Percentiles rank a stretch among this genome's conserved stretches.
Evolutionary conservation across 2,797 vertebrate species (phyloP).

Genomic region (Sparus aurata): DNA sequence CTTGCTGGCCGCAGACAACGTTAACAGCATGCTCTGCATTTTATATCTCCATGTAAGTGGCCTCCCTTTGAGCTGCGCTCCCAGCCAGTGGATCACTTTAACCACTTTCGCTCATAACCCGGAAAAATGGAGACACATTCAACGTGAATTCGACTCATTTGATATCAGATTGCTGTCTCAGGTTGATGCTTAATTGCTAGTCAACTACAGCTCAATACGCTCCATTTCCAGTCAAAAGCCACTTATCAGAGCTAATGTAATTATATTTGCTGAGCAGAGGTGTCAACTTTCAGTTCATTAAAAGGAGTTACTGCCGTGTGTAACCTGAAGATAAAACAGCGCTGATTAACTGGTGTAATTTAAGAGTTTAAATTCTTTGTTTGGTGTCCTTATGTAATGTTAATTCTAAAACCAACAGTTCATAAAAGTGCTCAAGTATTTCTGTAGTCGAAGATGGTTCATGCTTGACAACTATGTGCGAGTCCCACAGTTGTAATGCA

Average conservation of each 20-base stretch:
- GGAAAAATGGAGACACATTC: slow-evolving; percentile 5
- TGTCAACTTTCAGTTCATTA: slow-evolving; percentile 12
- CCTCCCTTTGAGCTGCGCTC: slow-evolving; percentile 1
- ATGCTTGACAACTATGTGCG: not conserved
- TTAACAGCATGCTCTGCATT: slow-evolving; percentile 12
- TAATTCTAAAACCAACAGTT: slow-evolving; percentile 2
- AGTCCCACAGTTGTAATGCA: not conserved
- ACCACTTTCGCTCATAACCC: not conserved
- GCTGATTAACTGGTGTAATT: not conserved
- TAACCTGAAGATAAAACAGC: not conserved
- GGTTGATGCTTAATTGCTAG: not conserved
- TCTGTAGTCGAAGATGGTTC: not conserved
- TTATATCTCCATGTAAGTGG: not conserved
- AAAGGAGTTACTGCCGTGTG: not conserved
- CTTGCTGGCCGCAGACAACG: not conserved
- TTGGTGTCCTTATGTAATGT: not conserved
- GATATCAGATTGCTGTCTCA: not conserved
- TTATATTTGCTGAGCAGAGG: not conserved
- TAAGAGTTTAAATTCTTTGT: not conserved
- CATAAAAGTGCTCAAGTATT: not conserved
- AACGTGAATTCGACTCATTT: slow-evolving; percentile 9
- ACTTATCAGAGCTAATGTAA: not conserved
- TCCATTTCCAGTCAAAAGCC: slow-evolving; percentile 13
- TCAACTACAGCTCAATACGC: not conserved
- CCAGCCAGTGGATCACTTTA: slow-evolving; percentile 3